Percentiles rank a stretch among this genome's conserved stretches.
Conservation (phyloP, 1,140 invertebrate genomes). For the Pteromalus puparum region DNA sequence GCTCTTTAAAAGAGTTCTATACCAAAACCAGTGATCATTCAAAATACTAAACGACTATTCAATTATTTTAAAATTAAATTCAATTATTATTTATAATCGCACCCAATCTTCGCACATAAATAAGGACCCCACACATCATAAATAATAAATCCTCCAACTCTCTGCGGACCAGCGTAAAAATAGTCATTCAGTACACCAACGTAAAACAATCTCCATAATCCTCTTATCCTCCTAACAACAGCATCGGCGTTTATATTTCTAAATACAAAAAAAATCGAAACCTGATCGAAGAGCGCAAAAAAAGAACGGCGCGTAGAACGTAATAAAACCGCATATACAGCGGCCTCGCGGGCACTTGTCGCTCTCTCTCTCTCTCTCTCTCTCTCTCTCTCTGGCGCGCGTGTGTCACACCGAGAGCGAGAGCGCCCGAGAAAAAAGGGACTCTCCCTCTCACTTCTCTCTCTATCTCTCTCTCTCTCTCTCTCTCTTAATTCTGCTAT, state of each 20-base stretch:
- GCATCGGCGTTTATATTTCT: background rate
- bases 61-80: no score
- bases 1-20: no score
- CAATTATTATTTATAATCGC: no score
- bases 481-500: background rate
- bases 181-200: no score
- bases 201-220: background rate
- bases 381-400: background rate
- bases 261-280: constrained; percentile 7
- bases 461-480: background rate
- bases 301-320: background rate
- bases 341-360: constrained; percentile 8
- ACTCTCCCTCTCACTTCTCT: constrained; percentile 16
- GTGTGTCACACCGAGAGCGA: constrained; percentile 15
- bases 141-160: no score
- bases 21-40: no score
- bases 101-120: no score
- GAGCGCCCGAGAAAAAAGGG: constrained; percentile 16
- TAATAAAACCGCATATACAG: background rate
- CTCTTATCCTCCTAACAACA: background rate
- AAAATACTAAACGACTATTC: no score
- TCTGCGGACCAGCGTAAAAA: no score
- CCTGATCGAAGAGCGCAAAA: background rate
- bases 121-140: no score
- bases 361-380: background rate